phyloP scores from a whole-genome alignment of 2,888 invertebrate species.

The Boloria euphrosyne region DNA sequence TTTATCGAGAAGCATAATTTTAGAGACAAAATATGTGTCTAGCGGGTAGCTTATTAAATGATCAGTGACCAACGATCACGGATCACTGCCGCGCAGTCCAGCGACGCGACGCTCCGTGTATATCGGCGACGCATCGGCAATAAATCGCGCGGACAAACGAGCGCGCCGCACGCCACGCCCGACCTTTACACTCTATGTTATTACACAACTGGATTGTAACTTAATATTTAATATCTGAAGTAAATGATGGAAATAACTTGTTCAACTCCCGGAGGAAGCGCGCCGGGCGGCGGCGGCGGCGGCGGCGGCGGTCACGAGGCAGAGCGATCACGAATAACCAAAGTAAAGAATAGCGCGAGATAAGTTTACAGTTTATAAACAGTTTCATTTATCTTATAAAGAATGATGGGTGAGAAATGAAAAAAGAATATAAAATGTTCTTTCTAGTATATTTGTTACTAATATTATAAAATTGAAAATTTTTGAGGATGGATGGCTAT shows the following conservation, averaged over 20 bases:
- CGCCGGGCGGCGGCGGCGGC: background rate
- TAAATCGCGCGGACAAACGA: conserved; percentile 56
- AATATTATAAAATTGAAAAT: too few relatives aligned
- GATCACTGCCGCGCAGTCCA: too few relatives aligned
- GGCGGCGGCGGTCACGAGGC: conserved; percentile 7
- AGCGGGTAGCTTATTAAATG: too few relatives aligned
- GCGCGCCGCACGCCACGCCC: conserved; percentile 51
- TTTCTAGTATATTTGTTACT: too few relatives aligned
- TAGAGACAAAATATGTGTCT: too few relatives aligned
- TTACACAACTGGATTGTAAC: conserved; percentile 10
- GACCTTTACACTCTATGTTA: conserved; percentile 1
- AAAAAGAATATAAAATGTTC: too few relatives aligned
- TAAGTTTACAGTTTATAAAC: conserved; percentile 1
- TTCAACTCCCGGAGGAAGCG: background rate
- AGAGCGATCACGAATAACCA: background rate
- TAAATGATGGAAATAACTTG: too few relatives aligned
- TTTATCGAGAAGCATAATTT: too few relatives aligned
- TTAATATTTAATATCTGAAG: conserved; percentile 11
- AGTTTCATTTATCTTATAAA: background rate
- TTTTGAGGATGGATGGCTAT: too few relatives aligned
- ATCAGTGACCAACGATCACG: too few relatives aligned
- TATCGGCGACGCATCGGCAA: conserved; percentile 34
- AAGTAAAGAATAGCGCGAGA: background rate
- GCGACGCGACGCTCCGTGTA: background rate
- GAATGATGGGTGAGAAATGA: too few relatives aligned